Base-by-base conservation (phyloP, 2,888 invertebrate genomes). In the Euclidia mi region DNA sequence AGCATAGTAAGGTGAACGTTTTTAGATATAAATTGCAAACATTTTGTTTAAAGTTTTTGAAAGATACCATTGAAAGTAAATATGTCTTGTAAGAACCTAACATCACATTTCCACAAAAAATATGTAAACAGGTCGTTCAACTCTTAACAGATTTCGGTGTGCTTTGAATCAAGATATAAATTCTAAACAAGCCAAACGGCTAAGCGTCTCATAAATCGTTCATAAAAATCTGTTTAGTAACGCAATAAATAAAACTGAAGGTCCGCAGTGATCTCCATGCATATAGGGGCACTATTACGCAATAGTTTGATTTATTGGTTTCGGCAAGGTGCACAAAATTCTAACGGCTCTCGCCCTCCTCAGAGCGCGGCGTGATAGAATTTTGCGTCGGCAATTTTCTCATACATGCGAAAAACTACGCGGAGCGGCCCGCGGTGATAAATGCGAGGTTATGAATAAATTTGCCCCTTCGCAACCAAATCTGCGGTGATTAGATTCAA, bases 241-340 rank as follows among this genome's bases (percentile, higher is more conserved):
- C 71, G 86, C 81, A 87, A 92, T 92, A 92, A 92, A 92, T 92
- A 91, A 92, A 85, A 85, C 78, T 79, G 82, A 82, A 84, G 86
- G 86, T 81, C 76, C 79, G 78, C 73, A 76, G 78, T 77, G 84
- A 87, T 86, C 81, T 86, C 80, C 88, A 93, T 94, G 91, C 93
- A 93, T 94, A 92, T 84, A 93, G 83, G 84, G 84, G 87, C 85
- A 81, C 85, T 84, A 91, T 93, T 92, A 91, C 91, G 90, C 87
- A 91, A 92, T 92, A 90, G 89, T 91, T 88, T 94, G 94, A 94
- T 94, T 94, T 94, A 94, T 93, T 83, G 89, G 87, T 87, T 87
- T 87, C 82, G 90, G 89, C 88, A 93, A 94, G 94, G 93, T 94
- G 94, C 90, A 89, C 84, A 75, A 81, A 84, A 82, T 83, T 85